Evolutionary conservation across 2,797 vertebrate species (phyloP).

Genomic region (Triplophysa bombifrons): DNA sequence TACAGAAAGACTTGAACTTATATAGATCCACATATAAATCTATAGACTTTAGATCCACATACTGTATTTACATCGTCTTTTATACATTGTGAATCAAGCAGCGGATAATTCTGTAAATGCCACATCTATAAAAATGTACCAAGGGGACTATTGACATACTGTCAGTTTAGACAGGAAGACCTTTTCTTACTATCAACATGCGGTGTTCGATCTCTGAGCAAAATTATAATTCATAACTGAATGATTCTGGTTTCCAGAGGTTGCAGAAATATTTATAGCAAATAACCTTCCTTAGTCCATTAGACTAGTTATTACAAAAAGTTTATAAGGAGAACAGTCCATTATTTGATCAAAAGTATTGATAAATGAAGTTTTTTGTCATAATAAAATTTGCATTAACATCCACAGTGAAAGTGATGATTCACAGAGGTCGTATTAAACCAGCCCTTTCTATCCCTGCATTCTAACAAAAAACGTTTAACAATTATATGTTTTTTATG

Average conservation of each 20-base stretch:
- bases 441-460: background rate
- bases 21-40: no score
- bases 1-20: background rate
- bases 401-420: background rate
- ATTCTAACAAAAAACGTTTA: background rate
- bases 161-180: background rate
- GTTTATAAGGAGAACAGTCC: no score
- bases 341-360: background rate
- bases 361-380: no score
- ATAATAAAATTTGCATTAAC: background rate
- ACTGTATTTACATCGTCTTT: background rate
- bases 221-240: background rate
- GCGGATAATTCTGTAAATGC: background rate
- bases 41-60: no score
- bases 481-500: slow-evolving; percentile 5
- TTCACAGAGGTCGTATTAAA: background rate
- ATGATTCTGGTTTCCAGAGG: background rate
- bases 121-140: background rate
- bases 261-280: background rate
- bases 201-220: background rate
- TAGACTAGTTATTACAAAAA: no score
- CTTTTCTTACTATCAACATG: background rate
- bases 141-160: background rate
- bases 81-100: background rate
- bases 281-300: no score